These are phyloP conservation scores for Adrianichthys oophorus DNA, from an alignment of 2,797 vertebrate species.

Conservation along the genomic window DNA sequence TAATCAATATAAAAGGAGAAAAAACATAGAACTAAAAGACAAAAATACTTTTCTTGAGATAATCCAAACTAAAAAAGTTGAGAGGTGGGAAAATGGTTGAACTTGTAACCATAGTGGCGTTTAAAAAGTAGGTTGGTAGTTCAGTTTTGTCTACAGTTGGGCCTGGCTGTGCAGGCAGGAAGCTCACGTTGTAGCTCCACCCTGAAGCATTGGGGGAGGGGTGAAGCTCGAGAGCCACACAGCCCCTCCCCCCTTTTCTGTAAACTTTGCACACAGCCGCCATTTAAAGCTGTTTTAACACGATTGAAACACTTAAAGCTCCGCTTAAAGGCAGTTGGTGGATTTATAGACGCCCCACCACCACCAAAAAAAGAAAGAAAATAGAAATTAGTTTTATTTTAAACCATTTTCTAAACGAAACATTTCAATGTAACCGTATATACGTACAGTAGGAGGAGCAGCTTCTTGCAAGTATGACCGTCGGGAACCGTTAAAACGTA, in stretches of 20 bases:
- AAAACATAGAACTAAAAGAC: too few relatives aligned
- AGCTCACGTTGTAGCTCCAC: slow-evolving; percentile 58
- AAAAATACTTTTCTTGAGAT: too few relatives aligned
- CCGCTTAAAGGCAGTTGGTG: neutral
- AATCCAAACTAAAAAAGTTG: too few relatives aligned
- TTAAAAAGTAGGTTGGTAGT: neutral
- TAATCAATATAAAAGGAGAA: too few relatives aligned
- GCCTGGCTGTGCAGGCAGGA: slow-evolving; percentile 36
- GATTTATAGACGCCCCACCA: slow-evolving; percentile 2
- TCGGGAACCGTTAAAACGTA: slow-evolving; percentile 4
- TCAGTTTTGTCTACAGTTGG: slow-evolving; percentile 7
- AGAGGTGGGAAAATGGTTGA: neutral
- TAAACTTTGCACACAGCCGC: slow-evolving; percentile 82
- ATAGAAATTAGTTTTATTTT: neutral
- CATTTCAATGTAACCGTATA: neutral
- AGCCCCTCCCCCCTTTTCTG: slow-evolving; percentile 70
- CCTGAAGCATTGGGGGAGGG: slow-evolving; percentile 66
- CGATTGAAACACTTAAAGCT: slow-evolving; percentile 13
- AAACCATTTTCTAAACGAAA: neutral
- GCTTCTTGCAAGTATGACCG: slow-evolving; percentile 1
- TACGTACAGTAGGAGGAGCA: neutral
- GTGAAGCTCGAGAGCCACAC: slow-evolving; percentile 44
- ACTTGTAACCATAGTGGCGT: neutral
- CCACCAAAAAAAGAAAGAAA: neutral
- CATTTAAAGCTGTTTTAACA: slow-evolving; percentile 69